These are phyloP conservation scores for Neodon shergylaensis DNA, from an alignment of 2,113 vertebrate species.

Conservation along the genomic window DNA sequence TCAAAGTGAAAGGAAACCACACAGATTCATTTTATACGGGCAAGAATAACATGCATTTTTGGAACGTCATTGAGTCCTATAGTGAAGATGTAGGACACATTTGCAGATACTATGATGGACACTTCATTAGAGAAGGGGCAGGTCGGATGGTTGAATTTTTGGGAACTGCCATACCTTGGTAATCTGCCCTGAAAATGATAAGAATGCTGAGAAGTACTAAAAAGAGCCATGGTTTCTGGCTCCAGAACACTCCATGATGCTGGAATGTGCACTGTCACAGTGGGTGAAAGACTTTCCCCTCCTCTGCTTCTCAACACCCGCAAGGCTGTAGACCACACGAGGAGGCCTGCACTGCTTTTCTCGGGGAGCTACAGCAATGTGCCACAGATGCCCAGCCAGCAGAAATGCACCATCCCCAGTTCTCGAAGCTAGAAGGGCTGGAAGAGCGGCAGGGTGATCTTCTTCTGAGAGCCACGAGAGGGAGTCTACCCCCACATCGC, in stretches of 20 bases:
- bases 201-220: neutral
- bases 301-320: neutral
- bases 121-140: neutral
- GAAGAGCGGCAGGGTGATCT: neutral
- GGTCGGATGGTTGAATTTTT: neutral
- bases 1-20: neutral
- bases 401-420: neutral
- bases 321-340: neutral
- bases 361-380: neutral
- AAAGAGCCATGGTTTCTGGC: neutral
- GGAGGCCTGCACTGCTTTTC: neutral
- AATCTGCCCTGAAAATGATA: neutral
- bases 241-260: neutral
- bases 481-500: neutral
- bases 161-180: neutral
- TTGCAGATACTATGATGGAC: neutral
- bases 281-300: accelerated
- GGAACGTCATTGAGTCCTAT: neutral
- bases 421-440: neutral
- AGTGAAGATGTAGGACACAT: neutral
- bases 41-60: neutral
- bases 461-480: neutral
- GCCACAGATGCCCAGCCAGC: neutral
- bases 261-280: neutral
- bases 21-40: neutral